A percentile compares a stretch with the other conserved stretches of the same genome.
Evolutionary conservation across 2,113 vertebrate species (phyloP).

Genomic region (Uropsilus gracilis): DNA sequence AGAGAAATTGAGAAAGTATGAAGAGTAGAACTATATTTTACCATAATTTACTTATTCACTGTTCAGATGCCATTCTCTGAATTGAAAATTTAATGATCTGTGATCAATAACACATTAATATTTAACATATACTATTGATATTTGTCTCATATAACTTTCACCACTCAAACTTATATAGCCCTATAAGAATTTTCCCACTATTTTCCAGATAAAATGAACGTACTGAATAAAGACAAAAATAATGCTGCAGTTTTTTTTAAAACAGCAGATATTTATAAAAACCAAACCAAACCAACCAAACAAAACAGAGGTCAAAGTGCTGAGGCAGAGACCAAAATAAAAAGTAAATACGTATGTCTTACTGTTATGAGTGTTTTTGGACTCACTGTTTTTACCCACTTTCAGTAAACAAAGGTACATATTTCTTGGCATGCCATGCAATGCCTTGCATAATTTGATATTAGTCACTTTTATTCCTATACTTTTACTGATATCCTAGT

Average conservation of each 20-base stretch:
- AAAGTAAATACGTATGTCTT: not conserved
- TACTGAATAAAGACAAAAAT: not conserved
- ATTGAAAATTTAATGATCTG: not conserved
- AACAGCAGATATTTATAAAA: too few relatives aligned
- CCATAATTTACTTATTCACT: not conserved
- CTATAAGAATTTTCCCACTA: not conserved
- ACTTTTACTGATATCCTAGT: not conserved
- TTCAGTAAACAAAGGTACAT: not conserved
- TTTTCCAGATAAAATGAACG: constrained; percentile 44
- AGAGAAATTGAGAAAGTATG: constrained; percentile 47
- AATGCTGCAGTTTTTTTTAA: not conserved
- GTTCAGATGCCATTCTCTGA: not conserved
- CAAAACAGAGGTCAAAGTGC: too few relatives aligned
- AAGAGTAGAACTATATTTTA: not conserved
- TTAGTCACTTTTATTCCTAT: not conserved
- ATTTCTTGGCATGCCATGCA: not conserved
- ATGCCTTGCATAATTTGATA: not conserved
- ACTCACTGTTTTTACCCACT: not conserved
- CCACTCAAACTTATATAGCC: not conserved
- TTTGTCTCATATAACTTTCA: constrained; percentile 49
- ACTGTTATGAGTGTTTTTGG: not conserved
- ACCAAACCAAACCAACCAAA: too few relatives aligned
- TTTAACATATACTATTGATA: not conserved
- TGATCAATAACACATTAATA: not conserved
- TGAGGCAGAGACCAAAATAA: too few relatives aligned